Evolutionary conservation across 2,113 vertebrate species (phyloP).

Genomic region (Sus scrofa): DNA sequence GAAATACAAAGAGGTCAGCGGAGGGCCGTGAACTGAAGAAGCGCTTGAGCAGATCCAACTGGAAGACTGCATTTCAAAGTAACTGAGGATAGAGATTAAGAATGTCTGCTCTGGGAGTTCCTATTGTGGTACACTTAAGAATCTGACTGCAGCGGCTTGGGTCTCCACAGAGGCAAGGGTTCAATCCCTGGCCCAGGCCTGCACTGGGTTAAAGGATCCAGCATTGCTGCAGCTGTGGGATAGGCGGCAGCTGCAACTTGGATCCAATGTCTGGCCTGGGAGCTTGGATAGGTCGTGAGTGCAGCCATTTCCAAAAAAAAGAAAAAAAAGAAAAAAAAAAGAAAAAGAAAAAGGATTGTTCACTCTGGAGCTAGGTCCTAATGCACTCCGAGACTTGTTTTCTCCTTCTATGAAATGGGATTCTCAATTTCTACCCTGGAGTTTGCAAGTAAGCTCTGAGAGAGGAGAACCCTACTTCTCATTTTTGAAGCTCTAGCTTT

Average conservation of each 20-base stretch:
- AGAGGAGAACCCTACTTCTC: background rate
- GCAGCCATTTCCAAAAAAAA: no score
- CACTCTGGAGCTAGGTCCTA: background rate
- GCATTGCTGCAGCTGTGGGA: no score
- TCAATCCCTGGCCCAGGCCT: no score
- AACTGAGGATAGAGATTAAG: background rate
- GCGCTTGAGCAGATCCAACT: background rate
- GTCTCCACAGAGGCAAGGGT: no score
- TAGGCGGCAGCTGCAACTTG: no score
- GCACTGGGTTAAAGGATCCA: no score
- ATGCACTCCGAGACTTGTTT: background rate
- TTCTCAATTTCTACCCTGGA: fast-evolving
- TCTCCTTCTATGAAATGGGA: background rate
- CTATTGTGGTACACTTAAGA: no score
- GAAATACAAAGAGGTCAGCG: constrained; percentile 33
- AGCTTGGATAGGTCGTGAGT: no score
- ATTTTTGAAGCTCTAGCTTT: background rate
- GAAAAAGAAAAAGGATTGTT: background rate
- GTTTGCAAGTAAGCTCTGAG: background rate
- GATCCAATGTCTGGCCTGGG: no score
- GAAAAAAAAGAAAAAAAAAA: no score
- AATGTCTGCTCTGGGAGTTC: background rate
- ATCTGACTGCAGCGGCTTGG: no score
- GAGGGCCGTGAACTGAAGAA: background rate
- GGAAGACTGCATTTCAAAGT: background rate